Base-by-base conservation (phyloP, 2,113 vertebrate genomes). In the Acanthochromis polyacanthus region DNA sequence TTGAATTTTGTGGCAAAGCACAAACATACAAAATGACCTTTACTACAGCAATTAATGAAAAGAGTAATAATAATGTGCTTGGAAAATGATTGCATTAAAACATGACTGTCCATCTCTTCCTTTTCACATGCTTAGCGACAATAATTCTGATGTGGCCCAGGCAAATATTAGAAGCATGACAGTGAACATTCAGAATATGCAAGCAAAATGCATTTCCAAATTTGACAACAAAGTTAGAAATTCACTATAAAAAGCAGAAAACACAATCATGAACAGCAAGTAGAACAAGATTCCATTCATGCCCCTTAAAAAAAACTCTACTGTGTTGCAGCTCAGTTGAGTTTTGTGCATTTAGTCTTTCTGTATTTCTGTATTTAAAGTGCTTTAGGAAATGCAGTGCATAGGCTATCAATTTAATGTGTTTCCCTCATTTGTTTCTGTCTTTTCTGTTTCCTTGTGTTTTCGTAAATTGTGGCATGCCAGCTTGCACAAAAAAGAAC, bases 371-470 rank as follows among this genome's bases (percentile, higher is more conserved):
- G 28, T 38, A 30, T 68, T 48, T n/a, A 43, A 43, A 43, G 40
- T 43, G 40, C 40, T 43, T 15, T 43, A 12, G 12, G 45, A 74
- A 58, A 65, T 10, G 14, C 22, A 65, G 22, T 51, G n/a, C 38
- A 79, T 22, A 45, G 19, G 20, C 68, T 72, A 56, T 64, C 52
- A 38, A 50, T n/a, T 19, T 46, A 58, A 51, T 25, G 17, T 15
- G 8, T 64, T 45, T 45, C 53, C n/a, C 30, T 15, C 7, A 45
- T 51, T 73, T 50, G 19, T 38, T 50, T 61, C 14, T 52, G 64
- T 68, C 20, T 71, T 58, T 5, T 40, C 9, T 28, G 3, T 14
- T 32, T 55, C 30, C 40, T 61, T 15, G 25, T 32, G 55, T 61
- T 53, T 43, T 43, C 10, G 1, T 3, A 43, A 43, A 43, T 45